Evolutionary conservation across 2,113 vertebrate genomes (phyloP).

Genomic region (Alosa alosa): DNA sequence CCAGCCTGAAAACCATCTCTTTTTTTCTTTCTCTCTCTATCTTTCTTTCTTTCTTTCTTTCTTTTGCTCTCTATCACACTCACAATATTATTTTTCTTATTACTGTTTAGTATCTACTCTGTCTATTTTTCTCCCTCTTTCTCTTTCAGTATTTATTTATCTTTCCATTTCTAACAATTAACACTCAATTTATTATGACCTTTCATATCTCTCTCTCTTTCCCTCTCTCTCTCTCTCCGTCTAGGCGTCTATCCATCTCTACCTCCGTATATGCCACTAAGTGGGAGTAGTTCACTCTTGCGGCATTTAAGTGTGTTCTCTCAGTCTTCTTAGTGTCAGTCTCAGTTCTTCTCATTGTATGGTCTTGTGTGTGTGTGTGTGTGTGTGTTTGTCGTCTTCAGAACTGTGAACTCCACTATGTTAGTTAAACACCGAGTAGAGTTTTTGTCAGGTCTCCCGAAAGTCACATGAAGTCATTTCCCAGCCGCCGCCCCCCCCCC

Average conservation of each 20-base stretch:
- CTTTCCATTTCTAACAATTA: not conserved
- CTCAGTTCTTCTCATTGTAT: too few species aligned
- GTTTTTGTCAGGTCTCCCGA: conserved; percentile 27
- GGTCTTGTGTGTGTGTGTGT: not conserved
- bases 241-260: not conserved
- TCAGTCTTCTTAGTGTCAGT: too few species aligned
- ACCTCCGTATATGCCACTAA: not conserved
- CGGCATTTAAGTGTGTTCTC: too few species aligned
- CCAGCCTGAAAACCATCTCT: not conserved
- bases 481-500: conserved; percentile 27
- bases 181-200: not conserved
- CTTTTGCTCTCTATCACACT: not conserved
- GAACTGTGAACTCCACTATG: not conserved
- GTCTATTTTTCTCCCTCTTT: not conserved
- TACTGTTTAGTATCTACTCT: not conserved
- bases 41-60: conserved; percentile 3
- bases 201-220: conserved; percentile 30
- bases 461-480: conserved; percentile 59
- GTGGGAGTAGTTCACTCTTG: not conserved
- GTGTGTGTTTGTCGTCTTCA: conserved; percentile 18
- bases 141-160: not conserved
- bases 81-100: too few species aligned
- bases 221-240: not conserved
- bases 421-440: not conserved
- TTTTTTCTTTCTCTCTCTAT: not conserved